Evolutionary conservation across 2,113 vertebrate species (phyloP).

Genomic region (Oxygymnocypris stewartii): DNA sequence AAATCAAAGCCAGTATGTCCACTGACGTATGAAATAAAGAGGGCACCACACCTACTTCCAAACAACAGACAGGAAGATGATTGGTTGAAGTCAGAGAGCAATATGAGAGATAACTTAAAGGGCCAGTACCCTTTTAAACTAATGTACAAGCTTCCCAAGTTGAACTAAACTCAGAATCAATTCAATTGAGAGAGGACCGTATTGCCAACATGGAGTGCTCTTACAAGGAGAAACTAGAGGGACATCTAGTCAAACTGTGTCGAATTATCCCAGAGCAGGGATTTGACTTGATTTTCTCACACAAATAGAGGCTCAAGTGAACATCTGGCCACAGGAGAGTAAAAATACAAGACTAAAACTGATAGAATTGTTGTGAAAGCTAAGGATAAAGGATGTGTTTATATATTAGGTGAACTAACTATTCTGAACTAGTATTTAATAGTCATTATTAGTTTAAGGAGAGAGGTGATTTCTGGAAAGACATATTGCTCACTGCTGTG

Average conservation of each 20-base stretch:
- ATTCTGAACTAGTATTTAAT: conserved; percentile 3
- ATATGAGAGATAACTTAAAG: conserved; percentile 66
- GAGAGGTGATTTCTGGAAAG: neutral
- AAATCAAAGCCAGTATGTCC: conserved; percentile 14
- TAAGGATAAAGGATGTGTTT: conserved; percentile 19
- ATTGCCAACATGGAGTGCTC: conserved; percentile 71
- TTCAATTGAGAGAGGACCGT: conserved; percentile 49
- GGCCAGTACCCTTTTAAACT: conserved; percentile 67
- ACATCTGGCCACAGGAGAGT: conserved; percentile 3
- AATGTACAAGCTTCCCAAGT: conserved; percentile 36
- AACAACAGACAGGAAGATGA: conserved; percentile 49
- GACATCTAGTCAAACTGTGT: conserved; percentile 54
- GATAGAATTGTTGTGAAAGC: conserved; percentile 3
- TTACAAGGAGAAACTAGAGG: conserved; percentile 64
- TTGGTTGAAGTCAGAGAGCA: conserved; percentile 53
- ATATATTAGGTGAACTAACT: conserved; percentile 18
- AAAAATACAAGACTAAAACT: conserved; percentile 33
- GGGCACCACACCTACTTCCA: conserved; percentile 26
- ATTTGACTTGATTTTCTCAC: neutral
- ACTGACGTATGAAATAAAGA: conserved; percentile 71
- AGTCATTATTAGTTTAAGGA: neutral
- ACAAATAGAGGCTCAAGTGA: neutral
- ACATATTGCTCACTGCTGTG: neutral
- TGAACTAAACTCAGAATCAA: conserved; percentile 41
- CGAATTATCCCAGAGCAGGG: conserved; percentile 43